A percentile compares a stretch with the other conserved stretches of the same genome.
phyloP scores from a whole-genome alignment of 2,113 vertebrate species.

The Rhinoderma darwinii region DNA sequence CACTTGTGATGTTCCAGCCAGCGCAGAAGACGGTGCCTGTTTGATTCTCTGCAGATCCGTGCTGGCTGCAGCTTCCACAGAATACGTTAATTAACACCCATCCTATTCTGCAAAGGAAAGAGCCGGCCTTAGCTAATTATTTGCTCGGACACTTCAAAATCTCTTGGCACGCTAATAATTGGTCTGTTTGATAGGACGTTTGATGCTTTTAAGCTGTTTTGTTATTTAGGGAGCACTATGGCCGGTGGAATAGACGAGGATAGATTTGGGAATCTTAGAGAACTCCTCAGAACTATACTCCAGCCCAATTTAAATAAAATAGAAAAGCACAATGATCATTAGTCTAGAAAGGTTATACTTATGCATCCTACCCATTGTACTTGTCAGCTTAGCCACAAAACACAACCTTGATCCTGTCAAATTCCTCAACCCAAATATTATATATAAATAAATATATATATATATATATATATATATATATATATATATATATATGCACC shows the following conservation, averaged over 20 bases:
- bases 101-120: constrained; percentile 56
- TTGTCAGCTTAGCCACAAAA: not conserved
- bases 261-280: not conserved
- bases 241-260: not conserved
- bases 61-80: constrained; percentile 49
- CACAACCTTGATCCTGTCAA: not conserved
- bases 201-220: constrained; percentile 49
- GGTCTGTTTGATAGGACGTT: constrained; percentile 46
- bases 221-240: not conserved
- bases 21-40: constrained; percentile 31
- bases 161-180: constrained; percentile 54
- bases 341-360: not conserved
- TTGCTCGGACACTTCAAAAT: constrained; percentile 58
- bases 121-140: constrained; percentile 55
- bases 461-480: no score
- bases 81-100: constrained; percentile 47
- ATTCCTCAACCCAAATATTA: not conserved
- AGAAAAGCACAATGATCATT: not conserved
- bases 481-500: no score
- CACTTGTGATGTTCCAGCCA: constrained; percentile 55
- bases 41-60: constrained; percentile 51
- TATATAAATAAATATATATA: no score
- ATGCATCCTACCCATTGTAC: not conserved
- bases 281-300: not conserved
- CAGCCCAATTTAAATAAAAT: not conserved